Evolutionary conservation across 92 coral and sea anemone genomes (phyloP), one percentile per base, ranked within the genome.

Genomic region (Epizoanthus fatuus): DNA sequence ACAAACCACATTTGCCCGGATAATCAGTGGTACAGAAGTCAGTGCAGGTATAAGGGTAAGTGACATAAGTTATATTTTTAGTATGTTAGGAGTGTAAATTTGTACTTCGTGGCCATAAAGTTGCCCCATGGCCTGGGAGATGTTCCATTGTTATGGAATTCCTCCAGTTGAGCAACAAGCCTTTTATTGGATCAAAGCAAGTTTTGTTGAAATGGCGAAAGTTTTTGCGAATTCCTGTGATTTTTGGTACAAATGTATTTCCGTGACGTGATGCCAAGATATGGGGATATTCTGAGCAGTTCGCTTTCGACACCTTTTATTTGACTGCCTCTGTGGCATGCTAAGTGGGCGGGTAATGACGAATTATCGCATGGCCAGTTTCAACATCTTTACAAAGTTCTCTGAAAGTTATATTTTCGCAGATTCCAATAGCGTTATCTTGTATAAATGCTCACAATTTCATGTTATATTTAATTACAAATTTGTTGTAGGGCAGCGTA

Each of bases 41-140:
- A 76, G 54, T 76, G 81, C 29, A 59, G 67, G 44, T 76, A 76
- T 39, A 76, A 76, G 22, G 81, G 81, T 76, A 58, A 19, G 81
- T 17, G 37, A 49, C 11, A 12, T 1, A 49, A 49, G 53, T 2
- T 8, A 44, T 29, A 3, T 32, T n/a, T 60, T 60, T 13, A 11
- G 66, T 39, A 2, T 45, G 15, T 4, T 66, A 32, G n/a, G 15
- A 32, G 44, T 44, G n/a, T 13, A 39, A 17, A 49, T 39, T n/a
- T 2, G 10, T n/a, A 13, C n/a, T 16, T 3, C 20, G 2, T 29
- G 3, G 13, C 19, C 14, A 17, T 17, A 42, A 40, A 59, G 14
- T 35, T 58, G 15, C 57, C 81, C 66, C 65, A 2, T 3, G 53
- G 80, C 65, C 0, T 3, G 53, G 80, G 81, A 56, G 68, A 56